Base-by-base conservation (phyloP, 2,797 vertebrate species). In the Myotis findleyi region DNA sequence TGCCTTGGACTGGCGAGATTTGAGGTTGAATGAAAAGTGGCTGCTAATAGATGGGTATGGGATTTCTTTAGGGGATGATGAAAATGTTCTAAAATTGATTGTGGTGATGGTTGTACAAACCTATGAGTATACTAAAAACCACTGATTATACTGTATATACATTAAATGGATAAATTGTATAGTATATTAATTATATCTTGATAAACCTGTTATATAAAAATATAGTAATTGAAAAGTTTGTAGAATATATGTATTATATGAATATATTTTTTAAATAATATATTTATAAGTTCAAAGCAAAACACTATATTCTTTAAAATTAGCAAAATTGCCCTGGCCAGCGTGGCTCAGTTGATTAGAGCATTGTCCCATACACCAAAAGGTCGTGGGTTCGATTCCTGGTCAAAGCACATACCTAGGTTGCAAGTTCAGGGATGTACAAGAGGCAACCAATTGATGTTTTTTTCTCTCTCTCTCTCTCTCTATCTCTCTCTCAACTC, bases 191-290 rank as follows among this genome's bases (percentile, higher is more conserved):
- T 77, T 90, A 3, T 55, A 51, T 33, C 11, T 64, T 47, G 17
- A 53, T 87, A 90, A 83, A 33, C 21, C 25, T 72, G 17, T 62
- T 75, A 49, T 4, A 41, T 76, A 84, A 55, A 90, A 81, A 82
- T 53, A 53, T 66, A 25, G 6, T 30, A 33, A 81, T 14, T 69
- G 21, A 49, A 79, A 76, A 80, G 25, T 55, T 80, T 62, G 11
- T 47, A 75, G 55, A 75, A 55, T 20, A 49, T 68, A 20, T 55
- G 6, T 84, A 38, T 89, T 83, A 71, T 33, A 55, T 83, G 53
- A 59, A 68, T 64, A 33, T 71, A 87, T 69, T 95, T 89, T 94
- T 93, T 57, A 86, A 83, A n/a, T 44, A 38, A 30, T 49, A 66
- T 75, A 33, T n/a, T 83, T 76, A 25, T 36, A 73, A 38, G n/a